Evolutionary conservation across 2,113 vertebrate genomes (phyloP).

Genomic region (Rhynchomys soricoides): DNA sequence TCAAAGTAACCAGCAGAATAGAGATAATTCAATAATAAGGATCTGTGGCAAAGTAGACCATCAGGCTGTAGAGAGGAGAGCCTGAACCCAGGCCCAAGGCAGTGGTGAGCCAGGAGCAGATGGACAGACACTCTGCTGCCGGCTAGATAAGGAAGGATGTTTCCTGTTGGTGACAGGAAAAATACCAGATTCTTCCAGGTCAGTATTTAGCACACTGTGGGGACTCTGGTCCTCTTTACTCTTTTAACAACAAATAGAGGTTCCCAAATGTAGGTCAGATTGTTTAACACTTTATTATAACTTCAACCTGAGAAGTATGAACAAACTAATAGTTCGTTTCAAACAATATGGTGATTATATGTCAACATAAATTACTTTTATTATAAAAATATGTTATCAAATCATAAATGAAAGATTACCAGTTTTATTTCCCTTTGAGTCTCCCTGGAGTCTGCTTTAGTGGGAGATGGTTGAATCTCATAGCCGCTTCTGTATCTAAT

Average conservation of each 20-base stretch:
- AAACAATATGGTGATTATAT: neutral
- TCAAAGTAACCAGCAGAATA: neutral
- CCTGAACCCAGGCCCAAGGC: neutral
- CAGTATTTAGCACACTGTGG: neutral
- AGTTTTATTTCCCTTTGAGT: neutral
- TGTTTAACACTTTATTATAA: neutral
- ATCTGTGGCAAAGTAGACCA: neutral
- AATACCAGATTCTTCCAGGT: neutral
- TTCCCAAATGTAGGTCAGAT: neutral
- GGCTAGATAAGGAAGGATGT: neutral
- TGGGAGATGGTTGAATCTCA: neutral
- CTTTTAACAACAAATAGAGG: neutral
- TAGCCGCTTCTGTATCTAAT: neutral
- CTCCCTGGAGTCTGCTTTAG: neutral
- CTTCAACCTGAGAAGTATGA: neutral
- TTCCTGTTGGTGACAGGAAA: neutral
- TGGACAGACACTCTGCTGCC: neutral
- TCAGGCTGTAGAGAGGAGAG: neutral
- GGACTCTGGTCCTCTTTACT: neutral
- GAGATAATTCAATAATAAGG: neutral
- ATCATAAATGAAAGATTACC: neutral
- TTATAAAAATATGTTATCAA: neutral
- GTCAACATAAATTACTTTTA: slow-evolving; percentile 30
- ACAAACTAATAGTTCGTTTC: neutral
- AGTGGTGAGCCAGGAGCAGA: neutral